Base-by-base conservation (phyloP, 2,797 vertebrate genomes). In the Philypnodon macrostomus region DNA sequence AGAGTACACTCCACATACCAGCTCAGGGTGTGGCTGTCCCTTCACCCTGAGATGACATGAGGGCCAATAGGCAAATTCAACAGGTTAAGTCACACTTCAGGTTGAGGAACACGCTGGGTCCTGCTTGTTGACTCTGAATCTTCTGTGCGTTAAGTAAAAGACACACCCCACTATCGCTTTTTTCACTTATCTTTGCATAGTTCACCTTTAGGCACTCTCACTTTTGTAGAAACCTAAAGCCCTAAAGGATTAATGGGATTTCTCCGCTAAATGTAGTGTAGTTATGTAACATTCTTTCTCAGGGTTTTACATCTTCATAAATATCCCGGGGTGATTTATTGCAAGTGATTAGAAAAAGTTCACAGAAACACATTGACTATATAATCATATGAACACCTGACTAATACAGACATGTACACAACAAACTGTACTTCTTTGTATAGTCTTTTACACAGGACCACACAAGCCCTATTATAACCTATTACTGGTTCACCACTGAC, bases 1-100 rank as follows among this genome's bases (percentile, higher is more conserved):
- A 42, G 41, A 36, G 65, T n/a, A n/a, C n/a, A 56, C 42, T 76
- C 37, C 65, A 67, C 73, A 83, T 86, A 49, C 77, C 82, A 54
- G 40, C 0, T 1, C 38, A 67, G 79, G 87, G 87, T 75, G 87
- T 84, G 85, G 82, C 39, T 77, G 73, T 83, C 80, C 73, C 54
- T 63, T 70, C 53, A 67, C 67, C 24, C 51, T 56, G 36, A 54
- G 71, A 73, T 77, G 77, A 77, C 80, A 77, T 70, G 47, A 67
- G 58, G 63, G 54, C 71, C 41, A 46, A 42, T 51, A 61, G 58
- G 64, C 60, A 85, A 80, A 86, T 80, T 71, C 66, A 83, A 74
- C 79, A 83, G 76, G 81, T 82, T 84, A 79, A 80, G 68, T 77
- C 71, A 73, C 73, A 73, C 58, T 63, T 19, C 49, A 49, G 41